Evolutionary conservation across 2,888 invertebrate species (phyloP).

Genomic region (Beris morrisii): DNA sequence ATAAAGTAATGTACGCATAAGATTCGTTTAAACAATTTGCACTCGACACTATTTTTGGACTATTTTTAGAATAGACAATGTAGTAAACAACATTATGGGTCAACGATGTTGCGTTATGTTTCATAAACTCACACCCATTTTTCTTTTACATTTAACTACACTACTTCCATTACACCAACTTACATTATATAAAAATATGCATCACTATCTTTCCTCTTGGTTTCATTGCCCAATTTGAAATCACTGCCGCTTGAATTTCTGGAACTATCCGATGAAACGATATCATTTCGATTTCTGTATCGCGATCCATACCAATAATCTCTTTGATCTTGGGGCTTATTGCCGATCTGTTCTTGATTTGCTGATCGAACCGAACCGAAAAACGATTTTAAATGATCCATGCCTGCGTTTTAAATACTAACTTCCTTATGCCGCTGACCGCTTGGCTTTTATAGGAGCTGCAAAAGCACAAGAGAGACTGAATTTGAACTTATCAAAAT

Average conservation of each 20-base stretch:
- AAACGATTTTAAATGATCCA: slow-evolving; percentile 24
- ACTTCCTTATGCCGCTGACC: background rate
- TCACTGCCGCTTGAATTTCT: slow-evolving; percentile 24
- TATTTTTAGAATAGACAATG: no score
- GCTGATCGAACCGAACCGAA: slow-evolving; percentile 16
- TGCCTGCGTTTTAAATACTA: background rate
- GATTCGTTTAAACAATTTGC: no score
- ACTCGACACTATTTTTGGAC: no score
- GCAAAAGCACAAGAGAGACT: slow-evolving; percentile 1
- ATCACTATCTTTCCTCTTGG: slow-evolving; percentile 51
- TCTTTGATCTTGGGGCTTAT: slow-evolving; percentile 6
- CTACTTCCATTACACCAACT: slow-evolving; percentile 42
- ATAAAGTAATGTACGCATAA: no score
- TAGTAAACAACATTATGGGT: no score
- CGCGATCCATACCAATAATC: background rate
- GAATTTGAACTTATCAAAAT: slow-evolving; percentile 2
- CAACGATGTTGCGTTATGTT: no score
- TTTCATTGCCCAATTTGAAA: slow-evolving; percentile 43
- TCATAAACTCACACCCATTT: no score
- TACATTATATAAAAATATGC: slow-evolving; percentile 55
- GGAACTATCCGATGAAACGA: slow-evolving; percentile 14
- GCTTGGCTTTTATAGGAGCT: slow-evolving; percentile 17
- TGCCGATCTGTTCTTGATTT: slow-evolving; percentile 7
- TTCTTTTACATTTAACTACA: no score
- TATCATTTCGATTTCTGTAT: background rate